Conservation (phyloP, 2,797 vertebrate species). For the Dipus sagitta region DNA sequence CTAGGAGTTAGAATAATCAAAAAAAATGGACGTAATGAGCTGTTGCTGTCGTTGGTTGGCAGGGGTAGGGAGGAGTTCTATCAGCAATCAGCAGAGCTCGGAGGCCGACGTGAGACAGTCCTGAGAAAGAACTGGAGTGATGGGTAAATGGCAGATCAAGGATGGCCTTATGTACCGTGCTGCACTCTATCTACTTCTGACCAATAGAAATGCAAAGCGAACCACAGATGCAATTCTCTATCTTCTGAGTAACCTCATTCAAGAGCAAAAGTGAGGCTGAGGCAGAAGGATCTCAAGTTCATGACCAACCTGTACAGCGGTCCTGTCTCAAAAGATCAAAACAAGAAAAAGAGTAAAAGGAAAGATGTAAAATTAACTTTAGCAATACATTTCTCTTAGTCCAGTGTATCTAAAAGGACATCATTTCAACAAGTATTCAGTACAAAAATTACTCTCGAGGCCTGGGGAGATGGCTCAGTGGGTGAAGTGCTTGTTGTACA, state of each 20-base stretch:
- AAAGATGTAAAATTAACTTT: background rate
- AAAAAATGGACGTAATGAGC: background rate
- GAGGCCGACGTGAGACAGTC: background rate
- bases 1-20: background rate
- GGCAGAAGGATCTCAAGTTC: background rate
- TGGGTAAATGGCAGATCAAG: too few relatives aligned
- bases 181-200: background rate
- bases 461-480: too few relatives aligned
- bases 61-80: background rate
- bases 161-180: rapidly evolving
- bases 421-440: background rate
- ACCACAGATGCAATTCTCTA: background rate
- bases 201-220: background rate
- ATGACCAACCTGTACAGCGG: background rate
- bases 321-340: background rate
- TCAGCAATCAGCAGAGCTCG: background rate
- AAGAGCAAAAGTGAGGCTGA: background rate
- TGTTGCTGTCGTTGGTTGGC: background rate
- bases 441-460: background rate
- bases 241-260: background rate
- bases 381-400: background rate
- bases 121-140: background rate
- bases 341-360: background rate
- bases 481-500: too few relatives aligned
- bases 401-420: background rate